Base-by-base conservation (phyloP, 2,888 invertebrate genomes). In the Drosophila borborema region DNA sequence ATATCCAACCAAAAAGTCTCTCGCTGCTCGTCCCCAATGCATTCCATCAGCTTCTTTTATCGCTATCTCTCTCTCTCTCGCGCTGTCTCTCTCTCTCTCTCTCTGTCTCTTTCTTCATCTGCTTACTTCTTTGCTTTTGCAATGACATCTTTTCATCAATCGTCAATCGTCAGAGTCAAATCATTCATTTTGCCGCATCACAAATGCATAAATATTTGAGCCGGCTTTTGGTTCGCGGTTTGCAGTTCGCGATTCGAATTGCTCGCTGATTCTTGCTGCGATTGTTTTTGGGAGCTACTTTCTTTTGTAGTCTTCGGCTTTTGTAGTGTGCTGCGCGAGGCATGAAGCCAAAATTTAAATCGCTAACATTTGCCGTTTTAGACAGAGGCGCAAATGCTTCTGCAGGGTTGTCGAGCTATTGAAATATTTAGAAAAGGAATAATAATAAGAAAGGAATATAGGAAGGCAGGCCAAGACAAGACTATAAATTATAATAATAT, bases 131-230 rank as follows among this genome's bases (percentile, higher is more conserved):
- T 58, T 65, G 28, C 72, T 79, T 76, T 89, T 6, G 51, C 51
- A 34, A 51, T 51, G 91, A 91, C 91, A 92, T 91, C 91, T 91
- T 92, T 91, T 91, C 91, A 87, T 91, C 55, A 55, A 55, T 55
- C 55, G 55, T 55, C 58, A 58, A 58, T 90, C 91, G 88, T 91
- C 91, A 91, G 91, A 91, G 86, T 92, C 92, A 91, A 91, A 91
- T 91, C 91, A 90, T 91, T 91, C 91, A 91, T 91, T 91, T 91
- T 90, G 89, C 91, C 91, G 91, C 91, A 91, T 89, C 86, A 90
- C 51, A 90, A 90, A 90, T 87, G 89, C 89, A 90, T 90, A 91
- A 91, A 89, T 86, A 90, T 82, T 80, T 80, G 67, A n/a, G 23
- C 40, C 9, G 41, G n/a, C 6, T 71, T 58, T 46, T 28, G 61